Evolutionary conservation across 2,888 invertebrate species (phyloP).

Genomic region (Oxystoma pomonae): DNA sequence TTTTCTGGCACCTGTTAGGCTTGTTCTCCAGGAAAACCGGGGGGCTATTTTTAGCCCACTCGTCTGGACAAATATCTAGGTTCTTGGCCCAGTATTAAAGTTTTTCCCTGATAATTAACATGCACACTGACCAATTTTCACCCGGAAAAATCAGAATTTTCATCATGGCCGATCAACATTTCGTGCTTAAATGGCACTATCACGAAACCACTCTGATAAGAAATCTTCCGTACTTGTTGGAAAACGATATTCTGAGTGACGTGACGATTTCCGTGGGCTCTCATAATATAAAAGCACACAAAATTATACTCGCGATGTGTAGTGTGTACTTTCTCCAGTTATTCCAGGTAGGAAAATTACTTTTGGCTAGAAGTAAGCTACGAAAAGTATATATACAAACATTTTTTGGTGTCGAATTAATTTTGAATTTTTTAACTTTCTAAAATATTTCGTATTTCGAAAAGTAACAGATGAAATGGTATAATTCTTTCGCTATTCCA

Average conservation of each 20-base stretch:
- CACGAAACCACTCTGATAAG: slow-evolving; percentile 57
- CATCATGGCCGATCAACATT: slow-evolving; percentile 37
- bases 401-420: too few relatives aligned
- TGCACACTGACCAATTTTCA: slow-evolving; percentile 27
- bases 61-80: slow-evolving; percentile 44
- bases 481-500: too few relatives aligned
- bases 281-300: slow-evolving; percentile 78
- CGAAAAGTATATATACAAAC: too few relatives aligned
- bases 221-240: slow-evolving; percentile 72
- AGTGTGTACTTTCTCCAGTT: slow-evolving; percentile 87
- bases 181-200: slow-evolving; percentile 45
- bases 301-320: slow-evolving; percentile 82
- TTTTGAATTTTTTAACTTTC: too few relatives aligned
- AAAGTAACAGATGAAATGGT: too few relatives aligned
- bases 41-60: slow-evolving; percentile 41
- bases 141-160: slow-evolving; percentile 4
- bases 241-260: slow-evolving; percentile 78
- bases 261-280: slow-evolving; percentile 84
- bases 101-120: slow-evolving; percentile 39
- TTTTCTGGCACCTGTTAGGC: slow-evolving; percentile 44
- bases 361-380: too few relatives aligned
- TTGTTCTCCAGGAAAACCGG: slow-evolving; percentile 43
- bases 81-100: slow-evolving; percentile 38
- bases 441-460: too few relatives aligned
- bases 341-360: slow-evolving; percentile 70